phyloP scores from a whole-genome alignment of 2,113 vertebrate genomes.

The Cygnus buccinator region DNA sequence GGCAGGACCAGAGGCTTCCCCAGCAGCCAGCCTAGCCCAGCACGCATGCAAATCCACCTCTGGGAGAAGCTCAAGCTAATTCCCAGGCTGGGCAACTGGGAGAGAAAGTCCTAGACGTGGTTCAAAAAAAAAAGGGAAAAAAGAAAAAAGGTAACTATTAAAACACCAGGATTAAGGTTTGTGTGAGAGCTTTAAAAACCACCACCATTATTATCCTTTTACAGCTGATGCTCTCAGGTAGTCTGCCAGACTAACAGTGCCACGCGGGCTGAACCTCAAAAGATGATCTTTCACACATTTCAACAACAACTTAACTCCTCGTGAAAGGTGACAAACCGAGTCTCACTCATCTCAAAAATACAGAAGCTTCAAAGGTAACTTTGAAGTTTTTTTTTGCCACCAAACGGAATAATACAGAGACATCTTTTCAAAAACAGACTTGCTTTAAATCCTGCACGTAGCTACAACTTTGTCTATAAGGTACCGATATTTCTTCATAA shows the following conservation, averaged over 20 bases:
- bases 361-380: constrained; percentile 29
- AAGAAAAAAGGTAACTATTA: neutral
- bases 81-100: neutral
- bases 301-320: neutral
- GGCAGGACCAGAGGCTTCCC: neutral
- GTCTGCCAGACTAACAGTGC: neutral
- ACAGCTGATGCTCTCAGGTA: neutral
- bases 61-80: neutral
- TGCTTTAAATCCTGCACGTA: neutral
- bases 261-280: neutral
- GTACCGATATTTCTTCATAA: neutral
- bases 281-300: neutral
- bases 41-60: neutral
- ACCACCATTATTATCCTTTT: neutral
- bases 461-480: neutral
- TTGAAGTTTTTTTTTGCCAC: neutral
- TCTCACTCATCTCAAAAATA: neutral
- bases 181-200: neutral
- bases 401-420: neutral
- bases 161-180: neutral
- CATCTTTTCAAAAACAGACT: neutral
- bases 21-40: neutral
- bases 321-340: neutral
- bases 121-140: neutral
- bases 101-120: neutral